Evolutionary conservation across 2,113 vertebrate genomes (phyloP).

Genomic region (Danio rerio): DNA sequence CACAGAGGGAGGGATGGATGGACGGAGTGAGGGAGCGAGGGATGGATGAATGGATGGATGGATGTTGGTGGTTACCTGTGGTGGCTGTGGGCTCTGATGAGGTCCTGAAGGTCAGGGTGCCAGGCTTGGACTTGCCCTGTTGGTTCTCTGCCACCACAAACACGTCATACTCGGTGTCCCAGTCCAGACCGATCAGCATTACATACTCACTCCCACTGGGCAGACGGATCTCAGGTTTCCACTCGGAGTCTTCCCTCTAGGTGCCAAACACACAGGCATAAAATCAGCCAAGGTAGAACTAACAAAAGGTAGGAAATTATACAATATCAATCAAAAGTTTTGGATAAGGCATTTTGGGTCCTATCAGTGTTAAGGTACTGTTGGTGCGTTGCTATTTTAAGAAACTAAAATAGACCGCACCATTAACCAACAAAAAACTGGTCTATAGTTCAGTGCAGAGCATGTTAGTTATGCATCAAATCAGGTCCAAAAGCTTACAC

Average conservation of each 20-base stretch:
- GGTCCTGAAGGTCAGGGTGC: slow-evolving; percentile 85
- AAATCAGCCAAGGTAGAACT: not conserved
- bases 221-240: slow-evolving; percentile 92
- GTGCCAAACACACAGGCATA: not conserved
- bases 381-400: no score
- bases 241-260: slow-evolving; percentile 82
- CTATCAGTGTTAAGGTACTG: no score
- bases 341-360: no score
- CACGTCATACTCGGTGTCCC: slow-evolving; percentile 94
- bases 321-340: no score
- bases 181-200: slow-evolving; percentile 85
- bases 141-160: slow-evolving; percentile 91
- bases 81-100: slow-evolving; percentile 85
- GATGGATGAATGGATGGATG: slow-evolving; percentile 45
- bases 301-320: no score
- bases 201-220: slow-evolving; percentile 85
- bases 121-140: slow-evolving; percentile 89
- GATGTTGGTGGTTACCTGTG: slow-evolving; percentile 82
- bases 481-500: no score
- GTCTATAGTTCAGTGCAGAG: no score
- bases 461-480: no score
- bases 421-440: no score
- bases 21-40: slow-evolving; percentile 60
- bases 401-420: no score
- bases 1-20: slow-evolving; percentile 12